A percentile compares a stretch with the other conserved stretches of the same genome.
Conservation (phyloP, 2,113 vertebrate genomes). For the Malurus melanocephalus region DNA sequence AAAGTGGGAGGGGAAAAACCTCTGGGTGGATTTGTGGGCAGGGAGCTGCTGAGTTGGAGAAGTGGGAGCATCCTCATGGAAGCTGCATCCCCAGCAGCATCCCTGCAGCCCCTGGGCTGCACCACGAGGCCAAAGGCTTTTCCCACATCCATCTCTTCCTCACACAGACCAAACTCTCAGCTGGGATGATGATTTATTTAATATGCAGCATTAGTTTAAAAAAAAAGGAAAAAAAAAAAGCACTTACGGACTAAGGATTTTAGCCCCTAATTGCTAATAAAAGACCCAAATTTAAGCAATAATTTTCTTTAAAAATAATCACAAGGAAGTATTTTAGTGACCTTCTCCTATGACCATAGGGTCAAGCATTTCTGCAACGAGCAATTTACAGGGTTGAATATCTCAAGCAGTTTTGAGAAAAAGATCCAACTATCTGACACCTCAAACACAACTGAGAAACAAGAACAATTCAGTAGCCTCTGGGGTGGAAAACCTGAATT, state of each 20-base stretch:
- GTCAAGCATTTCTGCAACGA: not conserved
- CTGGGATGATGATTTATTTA: not conserved
- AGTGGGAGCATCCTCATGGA: not conserved
- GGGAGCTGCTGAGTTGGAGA: not conserved
- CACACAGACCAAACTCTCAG: no score
- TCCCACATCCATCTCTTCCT: not conserved
- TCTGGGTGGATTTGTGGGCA: not conserved
- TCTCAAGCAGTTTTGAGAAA: not conserved
- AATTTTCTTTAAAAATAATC: not conserved
- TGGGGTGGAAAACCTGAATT: not conserved
- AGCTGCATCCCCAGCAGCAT: not conserved
- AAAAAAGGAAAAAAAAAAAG: rapidly evolving
- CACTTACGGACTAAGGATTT: not conserved
- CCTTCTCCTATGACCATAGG: rapidly evolving
- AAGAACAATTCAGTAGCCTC: not conserved
- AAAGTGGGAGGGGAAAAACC: not conserved
- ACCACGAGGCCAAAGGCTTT: rapidly evolving
- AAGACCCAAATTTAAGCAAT: not conserved
- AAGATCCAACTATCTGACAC: not conserved
- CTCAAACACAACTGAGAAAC: not conserved
- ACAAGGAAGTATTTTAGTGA: not conserved
- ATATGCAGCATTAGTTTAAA: not conserved
- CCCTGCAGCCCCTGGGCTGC: rapidly evolving
- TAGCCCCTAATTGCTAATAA: not conserved
- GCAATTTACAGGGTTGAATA: not conserved